phyloP scores from a whole-genome alignment of 2,888 invertebrate species.

The Caenorhabditis afra region DNA sequence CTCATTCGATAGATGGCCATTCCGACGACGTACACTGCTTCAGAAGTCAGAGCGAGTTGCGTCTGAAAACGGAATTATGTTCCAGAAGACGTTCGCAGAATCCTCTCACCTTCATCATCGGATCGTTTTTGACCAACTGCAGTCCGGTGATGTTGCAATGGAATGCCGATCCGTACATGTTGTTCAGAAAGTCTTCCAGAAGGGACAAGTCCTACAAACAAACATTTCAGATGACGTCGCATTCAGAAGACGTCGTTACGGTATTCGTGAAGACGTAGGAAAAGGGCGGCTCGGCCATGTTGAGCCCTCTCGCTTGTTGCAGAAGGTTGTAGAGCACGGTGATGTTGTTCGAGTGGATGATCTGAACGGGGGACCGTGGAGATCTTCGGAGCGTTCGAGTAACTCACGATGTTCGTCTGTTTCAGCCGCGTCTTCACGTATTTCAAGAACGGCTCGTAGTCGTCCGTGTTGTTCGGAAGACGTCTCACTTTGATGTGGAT shows the following conservation, averaged over 20 bases:
- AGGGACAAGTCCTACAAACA: conserved; percentile 74
- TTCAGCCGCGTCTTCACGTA: conserved; percentile 73
- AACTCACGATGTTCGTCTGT: conserved; percentile 76
- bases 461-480: conserved; percentile 70
- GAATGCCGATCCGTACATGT: conserved; percentile 70
- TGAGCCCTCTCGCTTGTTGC: conserved; percentile 72
- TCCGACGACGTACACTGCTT: conserved; percentile 74
- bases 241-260: conserved; percentile 61
- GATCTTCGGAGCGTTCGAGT: not conserved
- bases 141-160: conserved; percentile 79
- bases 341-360: conserved; percentile 77
- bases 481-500: conserved; percentile 62
- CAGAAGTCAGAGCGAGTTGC: conserved; percentile 75
- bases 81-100: not conserved
- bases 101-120: conserved; percentile 76
- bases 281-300: conserved; percentile 77
- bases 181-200: conserved; percentile 77
- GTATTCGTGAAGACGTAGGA: conserved; percentile 78
- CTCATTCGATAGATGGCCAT: conserved; percentile 68
- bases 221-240: not conserved
- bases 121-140: conserved; percentile 76
- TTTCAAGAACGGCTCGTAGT: conserved; percentile 76
- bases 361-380: conserved; percentile 52
- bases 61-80: conserved; percentile 60
- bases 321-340: conserved; percentile 75